Evolutionary conservation across 2,888 invertebrate genomes (phyloP).

Genomic region (Hypsopygia costalis): DNA sequence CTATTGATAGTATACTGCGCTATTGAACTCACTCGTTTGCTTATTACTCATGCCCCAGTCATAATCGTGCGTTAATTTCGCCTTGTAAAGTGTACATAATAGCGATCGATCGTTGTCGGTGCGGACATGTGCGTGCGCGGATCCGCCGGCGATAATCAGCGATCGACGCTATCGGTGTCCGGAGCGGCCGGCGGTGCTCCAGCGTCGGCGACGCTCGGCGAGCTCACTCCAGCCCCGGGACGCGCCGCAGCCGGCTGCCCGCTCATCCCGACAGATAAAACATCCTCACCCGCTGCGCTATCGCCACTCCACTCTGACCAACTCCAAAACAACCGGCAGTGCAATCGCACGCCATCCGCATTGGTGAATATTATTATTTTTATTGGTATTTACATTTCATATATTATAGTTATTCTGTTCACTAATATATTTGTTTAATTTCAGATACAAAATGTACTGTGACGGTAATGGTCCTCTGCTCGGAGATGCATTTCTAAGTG

Average conservation of each 20-base stretch:
- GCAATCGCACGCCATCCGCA: not conserved
- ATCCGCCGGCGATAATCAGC: slow-evolving; percentile 59
- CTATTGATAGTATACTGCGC: too few species aligned
- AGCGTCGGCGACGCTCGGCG: slow-evolving; percentile 28
- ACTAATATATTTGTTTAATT: slow-evolving; percentile 22
- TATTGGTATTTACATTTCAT: not conserved
- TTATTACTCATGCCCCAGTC: slow-evolving; percentile 4
- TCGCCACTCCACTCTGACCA: slow-evolving; percentile 14
- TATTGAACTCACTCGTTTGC: not conserved
- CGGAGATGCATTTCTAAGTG: slow-evolving; percentile 58
- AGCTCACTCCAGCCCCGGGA: slow-evolving; percentile 53
- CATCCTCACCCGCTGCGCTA: slow-evolving; percentile 16
- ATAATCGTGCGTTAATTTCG: slow-evolving; percentile 1
- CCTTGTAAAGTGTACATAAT: slow-evolving; percentile 15
- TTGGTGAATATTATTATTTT: slow-evolving; percentile 16
- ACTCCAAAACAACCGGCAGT: slow-evolving; percentile 19
- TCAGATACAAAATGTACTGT: slow-evolving; percentile 56
- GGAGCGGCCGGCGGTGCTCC: slow-evolving; percentile 34
- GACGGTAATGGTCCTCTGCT: slow-evolving; percentile 48
- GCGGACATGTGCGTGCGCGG: slow-evolving; percentile 37
- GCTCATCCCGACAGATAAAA: slow-evolving; percentile 36
- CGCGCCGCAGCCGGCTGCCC: slow-evolving; percentile 51
- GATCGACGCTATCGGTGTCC: slow-evolving; percentile 71
- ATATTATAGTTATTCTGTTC: not conserved
- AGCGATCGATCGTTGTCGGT: slow-evolving; percentile 24